These are phyloP conservation scores for Smutsia gigantea DNA, from an alignment of 2,797 vertebrate species.

Conservation along the genomic window DNA sequence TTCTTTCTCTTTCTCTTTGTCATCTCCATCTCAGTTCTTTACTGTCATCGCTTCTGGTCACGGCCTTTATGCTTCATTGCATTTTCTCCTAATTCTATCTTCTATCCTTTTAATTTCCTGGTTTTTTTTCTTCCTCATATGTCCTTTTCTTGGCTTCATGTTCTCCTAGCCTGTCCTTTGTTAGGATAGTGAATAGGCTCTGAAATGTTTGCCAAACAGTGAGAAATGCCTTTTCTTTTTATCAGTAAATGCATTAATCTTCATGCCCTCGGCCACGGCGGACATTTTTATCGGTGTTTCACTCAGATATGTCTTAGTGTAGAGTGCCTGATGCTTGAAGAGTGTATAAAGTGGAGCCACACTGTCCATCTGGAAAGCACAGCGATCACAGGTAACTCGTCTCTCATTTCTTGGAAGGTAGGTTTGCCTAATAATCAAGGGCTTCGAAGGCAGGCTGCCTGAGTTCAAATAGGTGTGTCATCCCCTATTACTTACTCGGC, in stretches of 20 bases:
- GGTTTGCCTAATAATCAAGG: neutral
- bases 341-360: neutral
- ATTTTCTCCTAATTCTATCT: neutral
- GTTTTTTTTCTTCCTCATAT: rapidly evolving
- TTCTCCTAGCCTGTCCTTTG: neutral
- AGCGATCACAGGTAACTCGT: neutral
- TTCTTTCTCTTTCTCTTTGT: neutral
- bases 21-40: neutral
- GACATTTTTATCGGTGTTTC: neutral
- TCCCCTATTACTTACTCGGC: neutral
- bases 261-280: neutral
- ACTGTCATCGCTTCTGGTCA: neutral
- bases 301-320: neutral
- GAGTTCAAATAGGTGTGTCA: neutral
- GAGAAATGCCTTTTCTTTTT: neutral
- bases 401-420: conserved; percentile 26
- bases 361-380: neutral
- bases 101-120: neutral
- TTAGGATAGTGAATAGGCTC: neutral
- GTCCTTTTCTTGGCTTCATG: neutral
- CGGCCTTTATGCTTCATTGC: neutral
- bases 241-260: conserved; percentile 2
- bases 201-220: neutral
- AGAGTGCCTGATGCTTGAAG: neutral
- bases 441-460: neutral